These are phyloP conservation scores for Agrypnia vestita DNA, from an alignment of 1,140 invertebrate genomes.

Conservation along the genomic window DNA sequence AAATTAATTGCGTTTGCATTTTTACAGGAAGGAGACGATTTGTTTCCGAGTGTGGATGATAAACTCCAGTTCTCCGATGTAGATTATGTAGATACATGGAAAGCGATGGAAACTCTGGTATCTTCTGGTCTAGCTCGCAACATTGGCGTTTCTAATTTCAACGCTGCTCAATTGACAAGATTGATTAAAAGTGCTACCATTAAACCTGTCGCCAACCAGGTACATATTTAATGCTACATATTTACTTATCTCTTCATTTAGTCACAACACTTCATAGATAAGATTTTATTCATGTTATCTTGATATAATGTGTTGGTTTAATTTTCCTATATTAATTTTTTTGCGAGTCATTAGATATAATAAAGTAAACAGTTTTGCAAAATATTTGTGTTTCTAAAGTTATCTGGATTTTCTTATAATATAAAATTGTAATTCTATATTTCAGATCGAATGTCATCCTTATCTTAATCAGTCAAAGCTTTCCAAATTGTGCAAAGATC, in stretches of 20 bases:
- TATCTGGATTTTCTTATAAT: no score
- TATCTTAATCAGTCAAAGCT: conserved; percentile 80
- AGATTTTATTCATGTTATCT: no score
- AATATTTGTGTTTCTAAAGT: no score
- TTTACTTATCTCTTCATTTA: no score
- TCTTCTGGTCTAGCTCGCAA: conserved; percentile 81
- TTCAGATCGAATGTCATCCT: conserved; percentile 80
- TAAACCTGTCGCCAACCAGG: conserved; percentile 86
- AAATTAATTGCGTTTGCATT: neutral
- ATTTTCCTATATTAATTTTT: no score
- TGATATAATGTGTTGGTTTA: no score
- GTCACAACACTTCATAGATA: no score
- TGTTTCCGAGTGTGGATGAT: conserved; percentile 79
- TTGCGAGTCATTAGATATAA: no score
- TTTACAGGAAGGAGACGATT: conserved; percentile 72
- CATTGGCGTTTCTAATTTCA: conserved; percentile 95
- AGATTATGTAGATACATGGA: conserved; percentile 94
- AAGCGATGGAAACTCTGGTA: conserved; percentile 86
- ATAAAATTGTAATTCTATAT: neutral
- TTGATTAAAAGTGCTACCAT: conserved; percentile 80
- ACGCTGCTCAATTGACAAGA: conserved; percentile 84
- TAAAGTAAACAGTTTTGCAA: no score
- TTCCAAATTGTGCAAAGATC: conserved; percentile 74
- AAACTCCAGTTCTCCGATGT: conserved; percentile 70
- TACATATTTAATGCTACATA: conserved; percentile 63